A percentile compares a stretch with the other conserved stretches of the same genome.
These are phyloP conservation scores for Polydrusus pterygomalis DNA, from an alignment of 2,888 invertebrate species.

Conservation along the genomic window DNA sequence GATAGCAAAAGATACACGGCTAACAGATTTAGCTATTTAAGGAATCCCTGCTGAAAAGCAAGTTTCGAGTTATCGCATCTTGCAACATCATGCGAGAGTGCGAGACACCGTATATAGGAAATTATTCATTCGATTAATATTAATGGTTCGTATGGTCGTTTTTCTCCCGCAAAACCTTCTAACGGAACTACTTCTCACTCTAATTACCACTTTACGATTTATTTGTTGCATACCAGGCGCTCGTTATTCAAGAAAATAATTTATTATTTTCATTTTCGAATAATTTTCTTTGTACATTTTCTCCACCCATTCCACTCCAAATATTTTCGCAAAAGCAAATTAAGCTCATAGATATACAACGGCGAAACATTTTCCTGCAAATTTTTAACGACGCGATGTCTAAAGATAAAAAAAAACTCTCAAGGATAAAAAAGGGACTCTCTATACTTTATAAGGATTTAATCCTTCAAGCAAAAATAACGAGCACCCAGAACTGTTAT, in stretches of 20 bases:
- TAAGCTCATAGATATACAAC: constrained; percentile 6
- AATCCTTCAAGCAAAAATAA: constrained; percentile 13
- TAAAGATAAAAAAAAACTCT: constrained; percentile 21
- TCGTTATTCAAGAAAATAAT: not conserved
- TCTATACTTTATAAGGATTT: constrained; percentile 4
- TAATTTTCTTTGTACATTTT: constrained; percentile 17
- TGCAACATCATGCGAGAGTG: no score
- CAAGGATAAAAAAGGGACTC: constrained; percentile 2
- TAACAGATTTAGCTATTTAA: no score
- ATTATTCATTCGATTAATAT: no score
- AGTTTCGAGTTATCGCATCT: no score
- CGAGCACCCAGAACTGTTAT: not conserved
- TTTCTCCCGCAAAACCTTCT: not conserved
- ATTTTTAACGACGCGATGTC: constrained; percentile 27
- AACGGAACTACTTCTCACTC: not conserved
- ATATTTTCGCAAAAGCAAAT: constrained; percentile 14
- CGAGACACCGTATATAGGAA: no score
- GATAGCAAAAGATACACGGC: no score
- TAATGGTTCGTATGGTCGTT: no score
- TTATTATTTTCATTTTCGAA: not conserved
- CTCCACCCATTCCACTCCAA: constrained; percentile 2
- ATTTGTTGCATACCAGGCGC: not conserved
- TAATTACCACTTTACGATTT: constrained; percentile 12
- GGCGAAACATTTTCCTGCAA: not conserved
- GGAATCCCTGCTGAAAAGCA: no score